Conservation (phyloP, 2,797 vertebrate genomes). For the Zalophus californianus region DNA sequence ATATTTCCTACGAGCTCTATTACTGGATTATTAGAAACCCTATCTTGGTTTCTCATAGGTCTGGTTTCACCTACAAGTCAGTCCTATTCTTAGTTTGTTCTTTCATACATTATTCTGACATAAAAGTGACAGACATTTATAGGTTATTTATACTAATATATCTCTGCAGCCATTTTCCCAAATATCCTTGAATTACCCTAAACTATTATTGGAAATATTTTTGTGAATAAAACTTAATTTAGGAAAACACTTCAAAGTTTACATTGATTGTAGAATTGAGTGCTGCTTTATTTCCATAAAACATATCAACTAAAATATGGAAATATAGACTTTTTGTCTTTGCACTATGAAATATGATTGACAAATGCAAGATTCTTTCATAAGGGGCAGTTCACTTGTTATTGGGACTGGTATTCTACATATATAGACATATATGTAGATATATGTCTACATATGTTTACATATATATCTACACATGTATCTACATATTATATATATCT, state of each 20-base stretch:
- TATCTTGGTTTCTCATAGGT: not conserved
- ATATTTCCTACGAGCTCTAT: not conserved
- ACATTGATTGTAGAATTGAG: conserved; percentile 55
- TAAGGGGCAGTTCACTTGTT: conserved; percentile 63
- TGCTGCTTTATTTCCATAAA: conserved; percentile 79
- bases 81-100: not conserved
- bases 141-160: not conserved
- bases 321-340: conserved; percentile 71
- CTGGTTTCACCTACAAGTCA: not conserved
- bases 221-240: conserved; percentile 73
- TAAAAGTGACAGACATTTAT: not conserved
- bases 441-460: too few species aligned
- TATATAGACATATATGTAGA: not conserved
- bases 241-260: conserved; percentile 75
- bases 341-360: conserved; percentile 72
- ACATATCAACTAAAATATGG: conserved; percentile 73
- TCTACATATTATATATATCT: too few species aligned
- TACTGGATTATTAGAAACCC: not conserved
- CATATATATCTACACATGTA: too few species aligned
- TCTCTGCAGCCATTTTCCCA: not conserved
- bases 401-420: conserved; percentile 60
- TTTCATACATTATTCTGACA: not conserved
- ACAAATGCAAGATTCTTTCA: conserved; percentile 70
- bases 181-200: not conserved
- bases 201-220: conserved; percentile 56